These are phyloP conservation scores for Patella ulyssiponensis DNA, from an alignment of 2,888 invertebrate species.

Conservation along the genomic window DNA sequence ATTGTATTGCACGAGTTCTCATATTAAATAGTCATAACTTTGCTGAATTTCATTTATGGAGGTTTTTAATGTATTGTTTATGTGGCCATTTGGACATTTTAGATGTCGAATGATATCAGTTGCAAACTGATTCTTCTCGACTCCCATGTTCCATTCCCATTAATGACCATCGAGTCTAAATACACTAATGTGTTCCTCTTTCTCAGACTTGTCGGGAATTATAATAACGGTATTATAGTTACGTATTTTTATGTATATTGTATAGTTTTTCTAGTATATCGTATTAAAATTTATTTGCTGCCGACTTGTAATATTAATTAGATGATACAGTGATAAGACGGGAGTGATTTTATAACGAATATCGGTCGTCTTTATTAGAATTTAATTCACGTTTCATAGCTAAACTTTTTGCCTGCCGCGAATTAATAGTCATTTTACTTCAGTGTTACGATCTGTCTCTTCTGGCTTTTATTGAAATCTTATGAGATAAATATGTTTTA, in stretches of 20 bases:
- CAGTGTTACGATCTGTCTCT: constrained; percentile 2
- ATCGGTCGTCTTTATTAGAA: not conserved
- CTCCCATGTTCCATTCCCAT: too few species aligned
- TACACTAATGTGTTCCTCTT: too few species aligned
- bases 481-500: not conserved
- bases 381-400: not conserved
- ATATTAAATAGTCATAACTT: constrained; percentile 11
- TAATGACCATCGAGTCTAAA: too few species aligned
- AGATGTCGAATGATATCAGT: not conserved
- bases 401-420: not conserved
- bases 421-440: constrained; percentile 7
- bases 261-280: too few species aligned
- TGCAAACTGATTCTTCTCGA: not conserved
- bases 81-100: constrained; percentile 7
- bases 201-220: too few species aligned
- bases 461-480: not conserved
- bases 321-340: too few species aligned
- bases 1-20: constrained; percentile 6
- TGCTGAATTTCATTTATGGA: constrained; percentile 9
- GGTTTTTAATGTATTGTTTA: constrained; percentile 10
- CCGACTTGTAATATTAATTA: too few species aligned
- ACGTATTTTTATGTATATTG: too few species aligned
- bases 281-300: too few species aligned
- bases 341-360: too few species aligned
- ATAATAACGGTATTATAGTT: too few species aligned